Evolutionary conservation across 2,797 vertebrate genomes (phyloP), one percentile per base, ranked within the genome.

Genomic region (Smutsia gigantea): DNA sequence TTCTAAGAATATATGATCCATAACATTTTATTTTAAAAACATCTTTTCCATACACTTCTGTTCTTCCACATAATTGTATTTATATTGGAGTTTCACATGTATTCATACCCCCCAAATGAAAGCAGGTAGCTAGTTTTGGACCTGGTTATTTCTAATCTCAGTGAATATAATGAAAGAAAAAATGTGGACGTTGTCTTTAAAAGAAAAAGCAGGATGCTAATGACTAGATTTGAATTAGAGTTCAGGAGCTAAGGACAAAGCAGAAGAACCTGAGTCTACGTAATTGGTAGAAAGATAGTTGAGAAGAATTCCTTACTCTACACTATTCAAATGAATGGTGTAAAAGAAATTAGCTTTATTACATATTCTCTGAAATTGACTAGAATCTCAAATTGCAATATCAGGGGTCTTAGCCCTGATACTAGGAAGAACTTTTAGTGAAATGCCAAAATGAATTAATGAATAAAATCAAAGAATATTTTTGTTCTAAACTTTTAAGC

Each of bases 1-100:
- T 55, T 12, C 25, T 39, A 19, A 34, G 69, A 51, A 4, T 77
- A 6, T 4, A 1, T 21, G 8, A 31, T 11, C 27, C 5, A 2
- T 57, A 49, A 27, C 25, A 9, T 87, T 68, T 63, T 27, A 59
- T 81, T 39, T 61, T 68, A 19, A 12, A 90, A 81, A 71, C 12
- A 34, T 55, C 3, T 46, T 78, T 34, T 57, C 27, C 31, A 0
- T 31, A 1, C 4, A 31, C 9, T 29, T 64, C 14, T 5, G 0
- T 81, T 64, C 34, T 39, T 31, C 13, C 9, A 4, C 13, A 0
- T 4, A 19, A 23, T 42, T 53, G 2, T 53, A 1, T 90, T 79
- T 31, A 17, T 31, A 0, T 11, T 0, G 21, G 23, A 1, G 13
- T 2, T 8, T 51, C 14, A 4, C 2, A 1, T 9, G 5, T 4